Evolutionary conservation across 2,113 vertebrate species (phyloP).

Genomic region (Ageneiosus marmoratus): DNA sequence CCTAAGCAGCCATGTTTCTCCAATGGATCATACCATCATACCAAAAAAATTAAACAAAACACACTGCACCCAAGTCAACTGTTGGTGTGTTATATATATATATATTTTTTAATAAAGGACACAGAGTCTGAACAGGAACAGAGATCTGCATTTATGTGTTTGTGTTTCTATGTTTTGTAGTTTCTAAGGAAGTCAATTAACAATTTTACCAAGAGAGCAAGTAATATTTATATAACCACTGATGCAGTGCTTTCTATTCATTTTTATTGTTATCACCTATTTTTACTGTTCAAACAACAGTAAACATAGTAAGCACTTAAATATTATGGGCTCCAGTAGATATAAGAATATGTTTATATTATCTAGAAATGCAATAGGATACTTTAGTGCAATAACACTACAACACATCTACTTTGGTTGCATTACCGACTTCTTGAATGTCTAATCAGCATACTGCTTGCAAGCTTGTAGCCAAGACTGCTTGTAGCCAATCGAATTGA

Average conservation of each 20-base stretch:
- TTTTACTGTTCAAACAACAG: neutral
- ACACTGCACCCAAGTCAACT: neutral
- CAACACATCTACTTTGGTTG: neutral
- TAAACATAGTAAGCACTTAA: neutral
- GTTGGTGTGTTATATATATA: neutral
- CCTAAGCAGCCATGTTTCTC: neutral
- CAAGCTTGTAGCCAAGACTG: neutral
- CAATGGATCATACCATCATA: too few species aligned
- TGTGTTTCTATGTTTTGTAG: neutral
- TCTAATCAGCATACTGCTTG: neutral
- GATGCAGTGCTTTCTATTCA: neutral
- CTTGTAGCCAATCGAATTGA: neutral
- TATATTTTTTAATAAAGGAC: neutral
- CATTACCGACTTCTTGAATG: neutral
- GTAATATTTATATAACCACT: neutral
- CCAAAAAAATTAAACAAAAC: constrained; percentile 6
- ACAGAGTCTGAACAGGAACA: neutral
- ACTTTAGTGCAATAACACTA: neutral
- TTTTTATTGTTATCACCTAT: neutral
- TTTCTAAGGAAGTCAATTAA: neutral
- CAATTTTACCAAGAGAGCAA: neutral
- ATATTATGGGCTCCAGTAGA: neutral
- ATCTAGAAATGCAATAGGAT: neutral
- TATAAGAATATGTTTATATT: neutral
- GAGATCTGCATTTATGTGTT: neutral